Evolutionary conservation across 2,113 vertebrate species (phyloP), one percentile per base, ranked within the genome.

Genomic region (Dromiciops gliroides): DNA sequence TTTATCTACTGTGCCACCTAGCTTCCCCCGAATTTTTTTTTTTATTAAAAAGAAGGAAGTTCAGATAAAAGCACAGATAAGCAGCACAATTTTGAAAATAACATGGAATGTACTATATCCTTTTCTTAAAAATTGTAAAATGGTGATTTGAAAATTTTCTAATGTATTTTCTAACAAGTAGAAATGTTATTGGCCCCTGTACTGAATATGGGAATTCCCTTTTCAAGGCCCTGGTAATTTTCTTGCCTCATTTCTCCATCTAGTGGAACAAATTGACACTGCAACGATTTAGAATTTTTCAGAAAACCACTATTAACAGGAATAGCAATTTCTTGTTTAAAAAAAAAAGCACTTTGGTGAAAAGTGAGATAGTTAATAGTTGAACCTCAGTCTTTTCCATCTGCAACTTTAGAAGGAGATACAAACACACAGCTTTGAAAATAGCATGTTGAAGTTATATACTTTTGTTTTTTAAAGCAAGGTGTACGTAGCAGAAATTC

Each of bases 211-310:
- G 12, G 31, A 37, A 95, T 94, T 53, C 23, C 9, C 90, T 91
- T 93, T 26, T 47, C 89, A 95, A 88, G 23, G 25, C 48, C 48
- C 89, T 92, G 88, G 8, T 93, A 91, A 48, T 95, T 95, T 91
- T 89, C 44, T 89, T 83, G 60, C 47, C 51, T 92, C 31, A 83
- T 91, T 44, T 37, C 96, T 88, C 96, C 96, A 93, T 51, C 97
- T 97, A 95, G 95, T 60, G 95, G 94, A 94, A 3, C 25, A 90
- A 95, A n/a, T 3, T 67, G 92, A 89, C 92, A 95, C 14, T 31
- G 92, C 89, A 95, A 8, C 7, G 91, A 90, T 93, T 90, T 95
- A 90, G 19, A 91, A 50, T 23, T 1, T 24, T 28, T n/a, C 48
- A 89, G 16, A 94, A 90, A 89, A 91, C 19, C 48, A 1, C n/a